phyloP scores from a whole-genome alignment of 2,113 vertebrate species.

The Pituophis catenifer region DNA sequence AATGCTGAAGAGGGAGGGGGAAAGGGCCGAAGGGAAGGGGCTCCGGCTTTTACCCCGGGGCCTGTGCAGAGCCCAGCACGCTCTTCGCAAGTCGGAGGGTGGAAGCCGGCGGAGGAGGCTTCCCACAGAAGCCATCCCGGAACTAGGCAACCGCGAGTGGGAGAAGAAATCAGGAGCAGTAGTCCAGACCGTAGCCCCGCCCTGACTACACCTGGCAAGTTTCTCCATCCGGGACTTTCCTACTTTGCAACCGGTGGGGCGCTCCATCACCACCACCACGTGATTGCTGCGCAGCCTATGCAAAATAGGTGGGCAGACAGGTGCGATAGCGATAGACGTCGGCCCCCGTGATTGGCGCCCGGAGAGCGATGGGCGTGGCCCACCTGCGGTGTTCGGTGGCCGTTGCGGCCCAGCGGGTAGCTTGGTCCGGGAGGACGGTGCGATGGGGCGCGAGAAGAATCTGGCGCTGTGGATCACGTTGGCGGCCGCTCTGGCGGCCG shows the following conservation, averaged over 20 bases:
- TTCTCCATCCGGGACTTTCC: not conserved
- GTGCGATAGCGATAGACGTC: not conserved
- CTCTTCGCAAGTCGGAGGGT: not conserved
- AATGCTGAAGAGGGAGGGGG: not conserved
- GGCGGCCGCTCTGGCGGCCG: not conserved
- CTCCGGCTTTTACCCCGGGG: not conserved
- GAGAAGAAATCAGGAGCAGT: not conserved
- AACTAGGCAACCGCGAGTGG: not conserved
- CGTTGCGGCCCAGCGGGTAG: not conserved
- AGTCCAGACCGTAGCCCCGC: not conserved
- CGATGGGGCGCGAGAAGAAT: too few species aligned
- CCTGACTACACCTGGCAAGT: not conserved
- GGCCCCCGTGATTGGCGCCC: not conserved
- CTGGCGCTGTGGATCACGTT: not conserved
- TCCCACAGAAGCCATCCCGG: not conserved
- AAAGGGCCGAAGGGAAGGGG: not conserved
- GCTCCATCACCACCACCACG: rapidly evolving
- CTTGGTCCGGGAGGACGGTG: not conserved
- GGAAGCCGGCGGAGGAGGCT: not conserved
- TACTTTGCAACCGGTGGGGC: not conserved
- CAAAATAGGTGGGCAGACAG: not conserved
- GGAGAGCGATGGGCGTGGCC: not conserved
- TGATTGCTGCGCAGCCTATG: not conserved
- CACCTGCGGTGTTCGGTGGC: not conserved
- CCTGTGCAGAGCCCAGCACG: rapidly evolving